A percentile compares a stretch with the other conserved stretches of the same genome.
These are phyloP conservation scores for Epizoanthus ramosus DNA, from an alignment of 92 coral and sea anemone genomes.

Conservation along the genomic window DNA sequence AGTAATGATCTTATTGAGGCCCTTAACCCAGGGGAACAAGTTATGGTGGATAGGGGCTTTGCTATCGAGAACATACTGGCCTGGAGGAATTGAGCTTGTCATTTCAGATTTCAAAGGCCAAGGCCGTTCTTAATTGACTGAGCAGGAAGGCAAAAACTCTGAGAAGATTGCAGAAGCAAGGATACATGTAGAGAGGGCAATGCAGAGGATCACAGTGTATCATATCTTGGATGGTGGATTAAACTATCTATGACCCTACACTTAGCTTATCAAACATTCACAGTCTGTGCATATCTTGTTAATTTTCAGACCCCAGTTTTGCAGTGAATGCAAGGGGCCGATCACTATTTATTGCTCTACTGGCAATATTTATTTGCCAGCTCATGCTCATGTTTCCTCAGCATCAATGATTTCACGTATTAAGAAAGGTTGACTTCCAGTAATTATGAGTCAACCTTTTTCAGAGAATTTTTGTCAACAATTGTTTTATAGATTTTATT, in stretches of 20 bases:
- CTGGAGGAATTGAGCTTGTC: conserved; percentile 19
- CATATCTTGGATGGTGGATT: conserved; percentile 39
- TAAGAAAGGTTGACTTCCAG: too few relatives aligned
- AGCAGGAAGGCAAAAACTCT: conserved; percentile 26
- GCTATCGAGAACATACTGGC: conserved; percentile 59
- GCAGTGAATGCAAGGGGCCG: background rate
- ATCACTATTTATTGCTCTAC: too few relatives aligned
- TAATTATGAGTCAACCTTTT: too few relatives aligned
- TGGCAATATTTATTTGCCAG: too few relatives aligned
- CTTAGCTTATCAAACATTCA: conserved; percentile 34
- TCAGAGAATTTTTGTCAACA: too few relatives aligned
- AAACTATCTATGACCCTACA: conserved; percentile 35
- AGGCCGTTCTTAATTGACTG: conserved; percentile 41
- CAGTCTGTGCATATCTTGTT: conserved; percentile 47
- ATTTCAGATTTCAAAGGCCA: conserved; percentile 44
- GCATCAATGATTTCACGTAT: too few relatives aligned
- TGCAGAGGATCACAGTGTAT: conserved; percentile 24
- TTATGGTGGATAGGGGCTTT: conserved; percentile 58
- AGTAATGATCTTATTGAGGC: too few relatives aligned
- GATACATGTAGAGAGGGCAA: conserved; percentile 65
- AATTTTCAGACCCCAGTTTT: conserved; percentile 39
- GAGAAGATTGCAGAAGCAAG: conserved; percentile 56
- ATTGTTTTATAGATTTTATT: too few relatives aligned
- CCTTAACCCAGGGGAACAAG: conserved; percentile 36
- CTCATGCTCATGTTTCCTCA: too few relatives aligned